Base-by-base conservation (phyloP, 1,140 invertebrate genomes). In the Cyrtorhinus lividipennis region DNA sequence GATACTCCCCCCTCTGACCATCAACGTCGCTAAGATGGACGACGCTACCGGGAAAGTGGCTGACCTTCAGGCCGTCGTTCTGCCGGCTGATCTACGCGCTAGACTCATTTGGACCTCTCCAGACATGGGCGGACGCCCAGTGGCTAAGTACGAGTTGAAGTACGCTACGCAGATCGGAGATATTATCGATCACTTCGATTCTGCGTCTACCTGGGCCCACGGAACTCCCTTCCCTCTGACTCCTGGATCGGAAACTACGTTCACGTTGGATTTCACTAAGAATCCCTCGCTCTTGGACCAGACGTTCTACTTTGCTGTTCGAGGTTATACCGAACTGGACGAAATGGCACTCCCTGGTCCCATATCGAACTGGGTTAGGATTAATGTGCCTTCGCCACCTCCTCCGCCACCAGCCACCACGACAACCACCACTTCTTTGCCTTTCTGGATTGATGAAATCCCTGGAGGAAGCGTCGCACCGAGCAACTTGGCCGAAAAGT, bases 331-430 rank as follows among this genome's bases (percentile, higher is more conserved):
- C 1, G 71, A 72, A 44, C 30, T 70, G 2, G 68, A 65, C 0
- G 61, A 67, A 2, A 69, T 74, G 60, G 63, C 70, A 12, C 72
- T 74, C 44, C 69, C 71, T 8, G 76, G 77, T 1, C 75, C 76
- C 1, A 68, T 79, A 23, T 83, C 81, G 0, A 83, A 83, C 69
- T 77, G 78, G 68, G 78, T 79, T 3, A 68, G 75, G 18, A 71
- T 80, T 23, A 71, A 75, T 26, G 74, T 80, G 1, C 76, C 77
- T 0, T 75, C 74, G 15, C 76, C 72, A 5, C 71, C 73, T 38
- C 74, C 73, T n/a, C 73, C 76, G 46, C 71, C 77, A 2, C 74
- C 76, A 0, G 67, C 71, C 24, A 67, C 72, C n/a, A 71, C 72
- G n/a, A 72, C 70, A 10, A 69, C 71, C 22, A 71, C 70, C 13